Percentiles rank a stretch among this genome's conserved stretches.
phyloP scores from a whole-genome alignment of 2,113 vertebrate genomes.

The Silurus glanis region DNA sequence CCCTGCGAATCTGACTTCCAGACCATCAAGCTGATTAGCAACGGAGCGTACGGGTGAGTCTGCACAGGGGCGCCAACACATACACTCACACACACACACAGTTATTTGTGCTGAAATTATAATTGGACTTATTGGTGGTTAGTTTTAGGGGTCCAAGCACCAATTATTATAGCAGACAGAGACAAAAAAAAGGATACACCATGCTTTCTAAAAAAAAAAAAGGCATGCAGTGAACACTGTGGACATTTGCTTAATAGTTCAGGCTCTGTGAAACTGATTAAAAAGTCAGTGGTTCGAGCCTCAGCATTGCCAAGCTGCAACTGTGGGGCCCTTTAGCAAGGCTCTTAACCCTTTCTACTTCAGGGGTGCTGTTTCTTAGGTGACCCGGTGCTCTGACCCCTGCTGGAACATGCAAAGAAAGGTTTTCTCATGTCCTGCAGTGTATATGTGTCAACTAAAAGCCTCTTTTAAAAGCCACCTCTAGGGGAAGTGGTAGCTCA shows the following conservation, averaged over 20 bases:
- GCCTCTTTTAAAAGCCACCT: no score
- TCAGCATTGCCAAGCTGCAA: no score
- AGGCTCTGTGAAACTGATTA: no score
- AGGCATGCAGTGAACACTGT: neutral
- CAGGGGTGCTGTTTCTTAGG: no score
- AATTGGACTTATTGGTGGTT: neutral
- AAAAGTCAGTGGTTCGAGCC: no score
- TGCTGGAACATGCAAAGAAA: no score
- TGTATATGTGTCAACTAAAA: no score
- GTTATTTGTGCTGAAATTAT: neutral
- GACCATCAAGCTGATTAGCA: conserved; percentile 93
- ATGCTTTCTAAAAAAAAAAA: neutral
- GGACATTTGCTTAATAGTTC: neutral
- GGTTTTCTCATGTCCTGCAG: no score
- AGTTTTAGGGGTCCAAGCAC: neutral
- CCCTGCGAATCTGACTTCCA: conserved; percentile 91
- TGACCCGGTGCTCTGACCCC: no score
- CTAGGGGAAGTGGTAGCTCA: no score
- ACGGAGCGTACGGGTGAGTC: conserved; percentile 90
- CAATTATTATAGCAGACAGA: neutral
- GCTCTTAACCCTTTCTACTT: no score
- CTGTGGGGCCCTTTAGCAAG: no score
- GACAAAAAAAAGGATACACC: neutral
- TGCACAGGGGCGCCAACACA: neutral
- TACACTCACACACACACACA: neutral